Percentiles rank a stretch among this genome's conserved stretches.
Evolutionary conservation across 2,113 vertebrate species (phyloP).

Genomic region (Podarcis muralis): DNA sequence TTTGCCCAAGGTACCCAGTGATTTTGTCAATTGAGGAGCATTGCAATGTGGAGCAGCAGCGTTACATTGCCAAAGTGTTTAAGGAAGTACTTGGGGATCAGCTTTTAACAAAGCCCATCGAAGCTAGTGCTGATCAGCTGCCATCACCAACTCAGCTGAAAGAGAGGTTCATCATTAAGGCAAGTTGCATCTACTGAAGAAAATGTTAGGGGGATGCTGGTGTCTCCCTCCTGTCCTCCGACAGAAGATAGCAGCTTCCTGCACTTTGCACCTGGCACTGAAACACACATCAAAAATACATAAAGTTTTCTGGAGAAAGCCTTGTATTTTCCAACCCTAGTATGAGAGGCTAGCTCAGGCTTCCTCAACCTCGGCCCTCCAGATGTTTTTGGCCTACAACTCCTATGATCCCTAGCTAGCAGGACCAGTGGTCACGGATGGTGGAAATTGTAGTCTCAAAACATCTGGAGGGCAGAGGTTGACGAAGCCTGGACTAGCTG

Average conservation of each 20-base stretch:
- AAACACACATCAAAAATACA: background rate
- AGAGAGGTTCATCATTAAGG: conserved; percentile 95
- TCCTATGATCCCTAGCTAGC: too few species aligned
- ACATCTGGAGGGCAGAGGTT: too few species aligned
- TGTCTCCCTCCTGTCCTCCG: background rate
- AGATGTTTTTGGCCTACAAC: too few species aligned
- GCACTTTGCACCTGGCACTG: background rate
- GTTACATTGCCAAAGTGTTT: conserved; percentile 92
- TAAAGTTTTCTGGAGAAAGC: background rate
- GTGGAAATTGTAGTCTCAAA: too few species aligned
- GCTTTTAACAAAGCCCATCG: conserved; percentile 84
- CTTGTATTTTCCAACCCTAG: background rate
- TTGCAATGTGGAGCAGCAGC: conserved; percentile 91
- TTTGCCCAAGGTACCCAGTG: conserved; percentile 83
- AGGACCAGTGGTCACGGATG: too few species aligned
- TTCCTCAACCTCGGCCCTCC: too few species aligned
- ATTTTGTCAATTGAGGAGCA: conserved; percentile 97
- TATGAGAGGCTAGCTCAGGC: background rate
- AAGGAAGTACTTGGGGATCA: conserved; percentile 89
- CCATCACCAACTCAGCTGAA: conserved; percentile 93
- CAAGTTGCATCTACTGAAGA: conserved; percentile 29
- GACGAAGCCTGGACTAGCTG: too few species aligned
- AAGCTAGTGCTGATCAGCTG: conserved; percentile 91
- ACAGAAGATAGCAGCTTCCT: background rate
- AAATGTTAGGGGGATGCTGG: background rate